phyloP scores from a whole-genome alignment of 2,113 vertebrate genomes.

The Mobula hypostoma region DNA sequence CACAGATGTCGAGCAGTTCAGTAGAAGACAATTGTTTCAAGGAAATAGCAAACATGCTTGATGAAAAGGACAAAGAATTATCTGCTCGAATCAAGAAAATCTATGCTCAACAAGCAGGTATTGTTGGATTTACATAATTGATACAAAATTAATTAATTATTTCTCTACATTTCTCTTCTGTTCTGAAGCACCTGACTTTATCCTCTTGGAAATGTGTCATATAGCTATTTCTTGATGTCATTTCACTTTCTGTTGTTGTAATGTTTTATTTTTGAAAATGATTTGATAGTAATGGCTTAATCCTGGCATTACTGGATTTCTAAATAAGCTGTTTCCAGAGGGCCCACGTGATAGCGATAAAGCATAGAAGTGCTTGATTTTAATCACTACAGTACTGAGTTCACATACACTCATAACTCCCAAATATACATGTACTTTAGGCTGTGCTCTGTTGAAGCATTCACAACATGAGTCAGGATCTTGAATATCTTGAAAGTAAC shows the following conservation, averaged over 20 bases:
- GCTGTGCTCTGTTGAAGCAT: background rate
- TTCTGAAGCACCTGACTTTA: background rate
- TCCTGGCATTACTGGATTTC: background rate
- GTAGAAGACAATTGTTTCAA: slow-evolving; percentile 25
- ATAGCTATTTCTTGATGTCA: background rate
- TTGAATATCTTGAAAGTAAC: background rate
- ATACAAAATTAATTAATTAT: background rate
- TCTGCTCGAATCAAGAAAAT: slow-evolving; percentile 38
- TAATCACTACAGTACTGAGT: background rate
- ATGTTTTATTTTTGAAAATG: background rate
- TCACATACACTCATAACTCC: background rate
- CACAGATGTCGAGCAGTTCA: background rate
- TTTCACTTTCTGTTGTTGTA: background rate
- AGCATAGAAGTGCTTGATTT: background rate
- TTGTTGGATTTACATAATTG: background rate
- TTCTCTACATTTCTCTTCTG: background rate
- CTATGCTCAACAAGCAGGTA: slow-evolving; percentile 39
- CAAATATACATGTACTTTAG: background rate
- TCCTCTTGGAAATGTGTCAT: background rate
- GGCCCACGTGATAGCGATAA: background rate
- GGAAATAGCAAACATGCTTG: slow-evolving; percentile 40
- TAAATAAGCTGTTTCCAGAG: background rate
- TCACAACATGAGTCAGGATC: too few relatives aligned
- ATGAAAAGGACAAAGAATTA: slow-evolving; percentile 40
- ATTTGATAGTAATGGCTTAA: background rate